These are phyloP conservation scores for Andinoacara biseriatus DNA, from an alignment of 2,113 vertebrate genomes.

Conservation along the genomic window DNA sequence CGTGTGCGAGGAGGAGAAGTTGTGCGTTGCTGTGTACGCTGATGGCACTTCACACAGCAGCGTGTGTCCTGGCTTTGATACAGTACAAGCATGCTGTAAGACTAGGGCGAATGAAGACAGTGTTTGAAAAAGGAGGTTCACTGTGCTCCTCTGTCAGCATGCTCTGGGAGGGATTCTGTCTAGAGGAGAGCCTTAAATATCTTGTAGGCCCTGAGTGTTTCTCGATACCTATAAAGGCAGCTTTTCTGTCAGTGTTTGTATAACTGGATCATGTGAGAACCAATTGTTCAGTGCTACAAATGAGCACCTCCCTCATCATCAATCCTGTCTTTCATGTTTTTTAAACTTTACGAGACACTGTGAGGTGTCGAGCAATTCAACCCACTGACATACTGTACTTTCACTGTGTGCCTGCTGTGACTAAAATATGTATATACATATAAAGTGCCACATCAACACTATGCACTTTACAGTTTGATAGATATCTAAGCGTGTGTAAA, in stretches of 20 bases:
- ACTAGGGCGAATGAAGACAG: slow-evolving; percentile 44
- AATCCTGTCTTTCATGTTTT: slow-evolving; percentile 64
- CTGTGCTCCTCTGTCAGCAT: slow-evolving; percentile 53
- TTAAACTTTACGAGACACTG: slow-evolving; percentile 62
- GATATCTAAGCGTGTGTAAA: not conserved
- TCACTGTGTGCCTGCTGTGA: not conserved
- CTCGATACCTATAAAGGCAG: slow-evolving; percentile 48
- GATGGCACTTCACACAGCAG: slow-evolving; percentile 72
- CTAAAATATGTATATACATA: not conserved
- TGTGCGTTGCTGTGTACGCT: slow-evolving; percentile 41
- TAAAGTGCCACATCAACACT: slow-evolving; percentile 4
- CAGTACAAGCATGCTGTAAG: slow-evolving; percentile 45
- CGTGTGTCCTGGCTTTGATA: slow-evolving; percentile 71
- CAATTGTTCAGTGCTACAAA: slow-evolving; percentile 53
- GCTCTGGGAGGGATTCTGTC: slow-evolving; percentile 63
- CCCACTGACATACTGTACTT: not conserved
- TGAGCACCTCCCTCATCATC: slow-evolving; percentile 70
- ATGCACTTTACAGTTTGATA: slow-evolving; percentile 10
- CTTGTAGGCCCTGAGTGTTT: slow-evolving; percentile 55
- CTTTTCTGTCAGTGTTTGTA: slow-evolving; percentile 35
- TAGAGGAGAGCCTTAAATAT: slow-evolving; percentile 55
- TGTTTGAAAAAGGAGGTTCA: slow-evolving; percentile 64
- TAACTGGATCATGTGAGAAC: slow-evolving; percentile 33
- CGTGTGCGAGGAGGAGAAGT: slow-evolving; percentile 38
- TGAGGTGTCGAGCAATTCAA: not conserved